Evolutionary conservation across 2,888 invertebrate genomes (phyloP).

Genomic region (Pyrrhosoma nymphula): DNA sequence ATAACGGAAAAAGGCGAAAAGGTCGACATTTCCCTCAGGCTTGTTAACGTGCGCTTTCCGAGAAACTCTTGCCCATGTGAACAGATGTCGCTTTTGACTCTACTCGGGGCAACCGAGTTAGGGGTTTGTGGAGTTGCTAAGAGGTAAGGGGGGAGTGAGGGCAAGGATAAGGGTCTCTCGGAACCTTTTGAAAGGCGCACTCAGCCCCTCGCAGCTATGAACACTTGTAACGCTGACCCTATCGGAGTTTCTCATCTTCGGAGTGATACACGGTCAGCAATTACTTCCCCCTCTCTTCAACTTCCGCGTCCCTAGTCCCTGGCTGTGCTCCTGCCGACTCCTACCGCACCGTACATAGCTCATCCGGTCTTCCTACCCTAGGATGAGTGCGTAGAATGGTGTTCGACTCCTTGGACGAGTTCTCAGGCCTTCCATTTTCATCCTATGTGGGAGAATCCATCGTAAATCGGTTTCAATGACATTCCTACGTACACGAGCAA

Average conservation of each 20-base stretch:
- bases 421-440: too few species aligned
- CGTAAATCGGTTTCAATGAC: too few species aligned
- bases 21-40: background rate
- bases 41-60: background rate
- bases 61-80: background rate
- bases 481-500: too few species aligned
- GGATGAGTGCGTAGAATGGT: too few species aligned
- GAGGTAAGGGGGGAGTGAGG: background rate
- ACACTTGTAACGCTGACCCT: conserved; percentile 41
- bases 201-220: background rate
- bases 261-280: background rate
- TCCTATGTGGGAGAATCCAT: too few species aligned
- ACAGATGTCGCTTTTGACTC: conserved; percentile 18
- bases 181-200: background rate
- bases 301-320: too few species aligned
- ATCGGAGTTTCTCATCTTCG: conserved; percentile 30
- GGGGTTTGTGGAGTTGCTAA: too few species aligned
- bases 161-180: background rate
- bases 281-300: background rate
- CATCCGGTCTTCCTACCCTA: background rate
- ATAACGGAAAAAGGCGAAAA: background rate
- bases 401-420: too few species aligned
- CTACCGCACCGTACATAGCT: background rate
- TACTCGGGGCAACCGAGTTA: background rate
- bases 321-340: too few species aligned